These are phyloP conservation scores for Siniperca chuatsi DNA, from an alignment of 2,113 vertebrate genomes.

Conservation along the genomic window DNA sequence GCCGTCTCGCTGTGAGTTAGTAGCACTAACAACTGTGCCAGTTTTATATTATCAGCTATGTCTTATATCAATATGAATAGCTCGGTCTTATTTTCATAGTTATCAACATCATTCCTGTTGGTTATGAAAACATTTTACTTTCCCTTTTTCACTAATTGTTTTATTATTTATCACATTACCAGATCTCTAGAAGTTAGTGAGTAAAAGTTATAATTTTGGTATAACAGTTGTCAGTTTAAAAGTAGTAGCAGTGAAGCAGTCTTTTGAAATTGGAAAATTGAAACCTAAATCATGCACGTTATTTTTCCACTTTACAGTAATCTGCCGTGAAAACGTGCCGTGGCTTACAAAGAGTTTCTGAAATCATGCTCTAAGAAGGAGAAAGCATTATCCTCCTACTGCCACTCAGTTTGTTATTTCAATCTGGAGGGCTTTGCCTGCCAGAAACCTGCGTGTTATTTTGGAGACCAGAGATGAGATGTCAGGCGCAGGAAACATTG, in stretches of 20 bases:
- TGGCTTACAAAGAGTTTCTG: conserved; percentile 2
- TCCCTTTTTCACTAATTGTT: conserved; percentile 16
- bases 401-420: conserved; percentile 59
- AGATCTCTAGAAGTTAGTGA: neutral
- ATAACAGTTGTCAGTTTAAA: neutral
- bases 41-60: neutral
- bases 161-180: neutral
- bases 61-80: neutral
- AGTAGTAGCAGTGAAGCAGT: neutral
- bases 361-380: conserved; percentile 32
- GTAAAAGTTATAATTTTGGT: neutral
- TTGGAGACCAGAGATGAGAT: conserved; percentile 54
- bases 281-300: neutral
- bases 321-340: neutral
- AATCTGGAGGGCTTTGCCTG: conserved; percentile 40
- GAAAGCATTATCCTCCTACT: conserved; percentile 50
- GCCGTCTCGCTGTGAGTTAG: neutral
- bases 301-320: neutral
- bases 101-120: neutral
- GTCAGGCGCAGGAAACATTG: conserved; percentile 56
- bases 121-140: conserved; percentile 26
- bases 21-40: neutral
- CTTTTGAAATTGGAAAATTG: neutral
- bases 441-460: conserved; percentile 55
- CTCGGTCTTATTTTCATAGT: conserved; percentile 1